Evolutionary conservation across 64 coral and sea anemone species (phyloP), one percentile per base, ranked within the genome.

Genomic region (Porites lutea): DNA sequence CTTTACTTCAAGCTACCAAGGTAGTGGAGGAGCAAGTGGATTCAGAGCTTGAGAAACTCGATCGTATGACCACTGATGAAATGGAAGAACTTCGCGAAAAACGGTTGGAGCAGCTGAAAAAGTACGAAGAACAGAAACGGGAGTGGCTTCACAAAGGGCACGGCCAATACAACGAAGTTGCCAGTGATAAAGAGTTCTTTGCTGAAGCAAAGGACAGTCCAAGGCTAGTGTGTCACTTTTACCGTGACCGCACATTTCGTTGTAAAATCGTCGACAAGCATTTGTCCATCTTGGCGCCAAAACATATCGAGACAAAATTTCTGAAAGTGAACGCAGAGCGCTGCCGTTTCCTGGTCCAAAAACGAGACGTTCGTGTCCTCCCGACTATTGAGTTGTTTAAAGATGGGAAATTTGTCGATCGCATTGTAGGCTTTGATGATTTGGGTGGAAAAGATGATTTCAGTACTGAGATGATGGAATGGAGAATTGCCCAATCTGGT

Each of bases 251-350:
- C 20, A 99, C 97, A 3, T 99, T 96, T 88, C 94, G 97, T 59
- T 99, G 97, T 49, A 99, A 99, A 80, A 99, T 99, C 14, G 88
- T 99, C 2, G 97, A 99, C 60, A 99, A 99, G 64, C 97, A 99
- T 55, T 87, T 99, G 13, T 64, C 88, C 13, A 50, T 96, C 5
- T 88, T 99, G 2, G 97, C 97, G 15, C 91, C 97, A 1, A 99
- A 94, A 64, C 94, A 99, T 63, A 83, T 99, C 60, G 97, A 99
- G 65, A 88, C 97, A 16, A 99, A 99, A 67, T 99, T 99, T 59
- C 88, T 99, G 55, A 99, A 99, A 76, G 88, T 99, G 48, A 83
- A 99, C 63, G 97, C 90, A 8, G 92, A 94, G 72, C 93, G 93
- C 57, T 96, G 91, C 15, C 95, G 90, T 72, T 99, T 99, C 67